phyloP scores from a whole-genome alignment of 2,888 invertebrate genomes.

The Mellilla xanthometata region DNA sequence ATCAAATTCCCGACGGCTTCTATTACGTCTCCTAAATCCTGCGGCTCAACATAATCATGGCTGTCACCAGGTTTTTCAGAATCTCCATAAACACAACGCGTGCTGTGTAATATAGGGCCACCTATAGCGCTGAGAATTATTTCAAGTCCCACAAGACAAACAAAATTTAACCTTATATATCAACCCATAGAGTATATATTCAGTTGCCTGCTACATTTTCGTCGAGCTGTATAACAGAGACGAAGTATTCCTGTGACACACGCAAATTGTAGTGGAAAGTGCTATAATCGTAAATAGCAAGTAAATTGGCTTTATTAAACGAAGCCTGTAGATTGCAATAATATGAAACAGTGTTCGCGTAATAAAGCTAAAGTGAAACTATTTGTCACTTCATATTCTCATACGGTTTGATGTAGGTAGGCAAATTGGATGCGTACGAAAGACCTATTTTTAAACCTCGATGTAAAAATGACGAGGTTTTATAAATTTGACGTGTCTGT shows the following conservation, averaged over 20 bases:
- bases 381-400: slow-evolving; percentile 21
- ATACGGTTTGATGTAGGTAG: slow-evolving; percentile 14
- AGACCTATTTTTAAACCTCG: slow-evolving; percentile 23
- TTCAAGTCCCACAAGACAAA: slow-evolving; percentile 19
- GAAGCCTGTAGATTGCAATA: slow-evolving; percentile 36
- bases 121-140: slow-evolving; percentile 41
- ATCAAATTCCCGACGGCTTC: slow-evolving; percentile 24
- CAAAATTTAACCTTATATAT: slow-evolving; percentile 28
- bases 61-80: slow-evolving; percentile 44
- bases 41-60: slow-evolving; percentile 35
- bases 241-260: slow-evolving; percentile 45
- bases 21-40: slow-evolving; percentile 30
- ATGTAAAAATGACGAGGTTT: too few species aligned
- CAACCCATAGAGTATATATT: slow-evolving; percentile 27
- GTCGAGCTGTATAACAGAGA: slow-evolving; percentile 40
- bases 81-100: slow-evolving; percentile 49
- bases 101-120: slow-evolving; percentile 49
- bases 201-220: slow-evolving; percentile 7
- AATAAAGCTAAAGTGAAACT: slow-evolving; percentile 22
- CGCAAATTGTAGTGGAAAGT: slow-evolving; percentile 54
- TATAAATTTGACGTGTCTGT: too few species aligned
- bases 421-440: slow-evolving; percentile 21
- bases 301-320: slow-evolving; percentile 56
- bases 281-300: slow-evolving; percentile 50
- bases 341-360: slow-evolving; percentile 32